Evolutionary conservation across 37 sponge, comb jelly and placozoan species (phyloP).

Genomic region (Diacarnus erythraeanus): DNA sequence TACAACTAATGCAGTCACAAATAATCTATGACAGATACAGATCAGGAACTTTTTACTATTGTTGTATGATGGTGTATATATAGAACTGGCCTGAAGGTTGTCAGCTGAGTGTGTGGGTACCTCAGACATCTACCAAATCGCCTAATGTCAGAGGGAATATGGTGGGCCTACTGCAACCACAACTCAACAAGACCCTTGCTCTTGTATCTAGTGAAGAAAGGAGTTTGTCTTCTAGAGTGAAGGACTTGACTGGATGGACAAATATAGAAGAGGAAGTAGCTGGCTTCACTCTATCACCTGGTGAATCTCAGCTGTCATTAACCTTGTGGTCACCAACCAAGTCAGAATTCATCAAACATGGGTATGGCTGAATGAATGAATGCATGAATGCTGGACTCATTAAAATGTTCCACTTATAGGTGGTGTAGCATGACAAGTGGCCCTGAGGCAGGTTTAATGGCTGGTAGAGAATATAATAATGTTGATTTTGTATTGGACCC

Average conservation of each 20-base stretch:
- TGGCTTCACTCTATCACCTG: neutral
- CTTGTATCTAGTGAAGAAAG: too few species aligned
- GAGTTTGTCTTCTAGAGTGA: too few species aligned
- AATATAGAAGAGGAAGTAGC: neutral
- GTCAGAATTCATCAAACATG: conserved; percentile 48
- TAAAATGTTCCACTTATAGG: neutral
- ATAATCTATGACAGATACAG: too few species aligned
- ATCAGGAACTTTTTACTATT: too few species aligned
- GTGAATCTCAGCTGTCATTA: neutral
- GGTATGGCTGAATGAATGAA: conserved; percentile 34
- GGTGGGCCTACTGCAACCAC: too few species aligned
- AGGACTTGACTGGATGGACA: too few species aligned
- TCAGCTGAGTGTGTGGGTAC: neutral
- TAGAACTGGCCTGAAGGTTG: neutral
- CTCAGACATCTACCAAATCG: too few species aligned
- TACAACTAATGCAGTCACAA: too few species aligned
- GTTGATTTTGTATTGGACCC: neutral
- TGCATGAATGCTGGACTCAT: neutral
- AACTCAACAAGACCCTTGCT: too few species aligned
- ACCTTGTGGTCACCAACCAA: conserved; percentile 38
- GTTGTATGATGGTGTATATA: too few species aligned
- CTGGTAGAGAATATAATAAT: neutral
- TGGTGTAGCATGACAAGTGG: neutral
- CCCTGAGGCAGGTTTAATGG: neutral
- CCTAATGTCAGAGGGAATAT: too few species aligned